Evolutionary conservation across 1,140 invertebrate species (phyloP), one percentile per base, ranked within the genome.

Genomic region (Calliphora vicina): DNA sequence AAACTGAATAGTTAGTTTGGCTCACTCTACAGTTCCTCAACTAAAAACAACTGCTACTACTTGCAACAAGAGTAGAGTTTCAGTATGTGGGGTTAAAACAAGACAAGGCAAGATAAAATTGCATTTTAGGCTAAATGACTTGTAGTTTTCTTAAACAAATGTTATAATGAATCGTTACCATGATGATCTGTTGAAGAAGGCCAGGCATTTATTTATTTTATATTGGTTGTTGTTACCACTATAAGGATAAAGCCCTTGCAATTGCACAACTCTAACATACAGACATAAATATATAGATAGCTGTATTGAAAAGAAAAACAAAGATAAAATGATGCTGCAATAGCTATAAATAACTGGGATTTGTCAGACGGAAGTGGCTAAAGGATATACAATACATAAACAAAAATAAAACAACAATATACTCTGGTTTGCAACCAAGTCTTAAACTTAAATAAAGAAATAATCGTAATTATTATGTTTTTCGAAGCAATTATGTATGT

Each of bases 81-180:
- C 10, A 35, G 10, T 35, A 35, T 35, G 35, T 35, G 35, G 6
- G 6, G 5, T n/a, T n/a, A n/a, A n/a, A n/a, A n/a, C 35, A 35
- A 35, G 35, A 35, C 35, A 35, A 10, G 35, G 10, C 35, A 35
- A 78, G 74, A 78, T 78, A 78, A 78, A 78, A 43, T 43, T 78
- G 35, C 35, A 78, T 78, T 78, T 78, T 78, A 43, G 74, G 29
- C 74, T 23, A 78, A 78, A 43, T 43, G 74, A 78, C 35, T 78
- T 43, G 74, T 23, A 43, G 35, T 45, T 78, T 78, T 45, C 74
- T 78, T 78, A 20, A 78, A 43, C 74, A 23, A 78, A 78, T 78
- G 35, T 12, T 23, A 43, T 78, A 78, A 78, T 78, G 74, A 78
- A 43, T 78, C 17, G 35, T 25, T 78, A 45, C 35, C 29, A 74